Evolutionary conservation across 64 coral and sea anemone species (phyloP), one percentile per base, ranked within the genome.

Genomic region (Dendronephthya gigantea): DNA sequence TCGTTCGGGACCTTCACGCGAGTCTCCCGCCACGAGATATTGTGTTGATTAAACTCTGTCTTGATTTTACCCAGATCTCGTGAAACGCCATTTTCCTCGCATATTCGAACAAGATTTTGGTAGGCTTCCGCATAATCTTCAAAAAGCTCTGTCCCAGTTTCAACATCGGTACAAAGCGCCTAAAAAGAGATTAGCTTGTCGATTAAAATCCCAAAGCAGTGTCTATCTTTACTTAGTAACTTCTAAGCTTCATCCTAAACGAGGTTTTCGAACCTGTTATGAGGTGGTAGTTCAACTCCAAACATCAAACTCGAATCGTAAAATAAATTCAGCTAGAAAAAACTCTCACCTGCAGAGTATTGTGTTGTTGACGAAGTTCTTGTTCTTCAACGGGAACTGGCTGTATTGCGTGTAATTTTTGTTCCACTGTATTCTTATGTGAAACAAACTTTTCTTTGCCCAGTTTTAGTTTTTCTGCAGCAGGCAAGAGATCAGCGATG

Each of bases 1-100:
- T 79, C 72, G 22, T 79, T 79, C 72, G 72, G 72, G 72, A 79
- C 72, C 72, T 79, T 79, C 72, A 79, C 72, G 72, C 72, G 72
- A 36, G 72, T 79, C 27, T 79, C 72, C 72, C 72, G 72, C 72
- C 72, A 79, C 72, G 72, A 36, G 72, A 28, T 33, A 29, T 79
- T 79, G 28, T 34, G 34, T 19, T 79, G 72, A 15, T 10, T 79
- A 19, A 79, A 79, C 32, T 79, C 72, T 9, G 72, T 33, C 36
- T 79, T 79, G 72, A 79, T 79, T 29, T 79, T 79, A 39, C 30
- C 9, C 32, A 79, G 9, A 10, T 79, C 72, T 17, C 72, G 72
- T 15, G 72, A 36, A 29, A 79, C 0, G 32, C 37, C 22, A 12
- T 79, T 79, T 19, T 79, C 72, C 13, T 79, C 72, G 72, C 72